These are phyloP conservation scores for Psittacula echo DNA, from an alignment of 2,797 vertebrate species.

Conservation along the genomic window DNA sequence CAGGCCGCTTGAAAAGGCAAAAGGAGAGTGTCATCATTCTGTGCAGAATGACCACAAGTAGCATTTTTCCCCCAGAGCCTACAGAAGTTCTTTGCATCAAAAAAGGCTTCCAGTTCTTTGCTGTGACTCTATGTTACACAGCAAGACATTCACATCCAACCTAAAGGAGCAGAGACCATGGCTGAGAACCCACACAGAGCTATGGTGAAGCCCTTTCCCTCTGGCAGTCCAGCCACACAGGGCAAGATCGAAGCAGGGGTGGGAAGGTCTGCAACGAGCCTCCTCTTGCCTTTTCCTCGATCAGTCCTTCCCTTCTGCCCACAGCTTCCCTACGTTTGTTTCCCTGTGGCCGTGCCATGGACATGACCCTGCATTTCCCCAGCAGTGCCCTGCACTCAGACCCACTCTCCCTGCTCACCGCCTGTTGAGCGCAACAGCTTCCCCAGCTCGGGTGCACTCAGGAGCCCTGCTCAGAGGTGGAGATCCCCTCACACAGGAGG, in stretches of 20 bases:
- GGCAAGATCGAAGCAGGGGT: background rate
- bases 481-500: too few species aligned
- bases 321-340: background rate
- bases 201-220: background rate
- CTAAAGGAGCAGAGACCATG: background rate
- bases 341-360: accelerated
- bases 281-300: background rate
- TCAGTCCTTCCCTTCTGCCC: background rate
- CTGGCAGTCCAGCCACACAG: background rate
- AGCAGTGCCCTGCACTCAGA: background rate
- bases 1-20: conserved; percentile 29
- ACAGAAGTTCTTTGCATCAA: background rate
- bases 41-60: background rate
- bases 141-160: background rate
- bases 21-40: background rate
- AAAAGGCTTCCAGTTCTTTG: background rate
- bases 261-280: background rate
- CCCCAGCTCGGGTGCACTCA: accelerated
- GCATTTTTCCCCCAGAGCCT: background rate
- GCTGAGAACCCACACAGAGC: background rate
- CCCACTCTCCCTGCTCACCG: background rate
- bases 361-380: accelerated
- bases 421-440: background rate
- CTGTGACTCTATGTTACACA: background rate
- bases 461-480: background rate